phyloP scores from a whole-genome alignment of 2,888 invertebrate genomes.

The Psococerastis gibbosa region DNA sequence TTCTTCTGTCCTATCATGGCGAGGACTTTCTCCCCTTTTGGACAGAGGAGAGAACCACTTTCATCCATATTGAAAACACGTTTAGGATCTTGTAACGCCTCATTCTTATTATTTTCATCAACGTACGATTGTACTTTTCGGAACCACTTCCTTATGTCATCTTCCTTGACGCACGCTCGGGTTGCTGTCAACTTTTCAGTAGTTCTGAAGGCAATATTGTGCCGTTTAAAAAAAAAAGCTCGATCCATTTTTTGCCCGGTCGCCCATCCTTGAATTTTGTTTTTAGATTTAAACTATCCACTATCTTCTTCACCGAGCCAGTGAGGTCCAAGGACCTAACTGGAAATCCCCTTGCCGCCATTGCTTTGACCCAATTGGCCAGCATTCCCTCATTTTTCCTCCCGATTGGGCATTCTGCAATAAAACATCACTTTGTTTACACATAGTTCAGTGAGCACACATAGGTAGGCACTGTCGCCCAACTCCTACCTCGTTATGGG shows the following conservation, averaged over 20 bases:
- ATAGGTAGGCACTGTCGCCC: no score
- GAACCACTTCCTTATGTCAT: conserved; percentile 7
- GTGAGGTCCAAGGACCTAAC: not conserved
- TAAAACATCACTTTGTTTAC: not conserved
- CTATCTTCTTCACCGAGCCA: not conserved
- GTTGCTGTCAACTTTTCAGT: conserved; percentile 8
- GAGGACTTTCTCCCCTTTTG: conserved; percentile 12
- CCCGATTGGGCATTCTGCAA: not conserved
- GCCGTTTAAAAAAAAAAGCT: conserved; percentile 6
- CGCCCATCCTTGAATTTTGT: not conserved
- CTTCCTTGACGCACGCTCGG: conserved; percentile 1
- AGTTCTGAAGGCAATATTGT: not conserved
- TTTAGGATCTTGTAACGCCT: conserved; percentile 8
- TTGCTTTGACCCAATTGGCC: not conserved
- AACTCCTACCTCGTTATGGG: no score
- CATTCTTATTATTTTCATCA: not conserved
- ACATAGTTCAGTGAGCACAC: not conserved
- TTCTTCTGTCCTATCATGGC: conserved; percentile 9
- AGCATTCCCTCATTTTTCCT: not conserved
- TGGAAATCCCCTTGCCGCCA: not conserved
- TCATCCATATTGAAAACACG: conserved; percentile 14
- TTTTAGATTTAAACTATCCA: not conserved
- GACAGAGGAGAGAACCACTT: conserved; percentile 11
- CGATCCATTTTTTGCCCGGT: not conserved
- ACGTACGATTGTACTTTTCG: not conserved